Evolutionary conservation across 2,113 vertebrate genomes (phyloP).

Genomic region (Sander vitreus): DNA sequence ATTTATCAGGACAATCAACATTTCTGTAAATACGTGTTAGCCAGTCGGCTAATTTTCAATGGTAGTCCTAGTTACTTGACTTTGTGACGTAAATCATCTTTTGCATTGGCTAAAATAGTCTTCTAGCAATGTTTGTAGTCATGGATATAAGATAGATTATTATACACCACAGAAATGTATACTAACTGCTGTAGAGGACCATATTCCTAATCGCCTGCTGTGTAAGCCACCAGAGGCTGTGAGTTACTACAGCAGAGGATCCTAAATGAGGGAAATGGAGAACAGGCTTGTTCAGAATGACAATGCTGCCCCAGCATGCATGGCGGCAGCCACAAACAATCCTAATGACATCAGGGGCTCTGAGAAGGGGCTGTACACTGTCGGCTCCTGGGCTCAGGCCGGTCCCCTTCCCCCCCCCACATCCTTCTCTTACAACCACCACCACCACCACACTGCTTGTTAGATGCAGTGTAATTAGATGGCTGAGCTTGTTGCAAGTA

Average conservation of each 20-base stretch:
- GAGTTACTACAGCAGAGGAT: constrained; percentile 54
- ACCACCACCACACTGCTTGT: constrained; percentile 87
- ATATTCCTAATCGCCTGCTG: constrained; percentile 43
- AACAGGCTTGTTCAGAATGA: constrained; percentile 60
- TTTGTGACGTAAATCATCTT: background rate
- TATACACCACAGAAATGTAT: constrained; percentile 18
- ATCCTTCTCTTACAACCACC: constrained; percentile 79
- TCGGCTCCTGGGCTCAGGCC: constrained; percentile 58
- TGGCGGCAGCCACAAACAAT: constrained; percentile 73
- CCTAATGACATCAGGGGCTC: constrained; percentile 70
- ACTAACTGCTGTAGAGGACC: constrained; percentile 34
- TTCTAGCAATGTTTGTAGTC: background rate
- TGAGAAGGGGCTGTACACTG: constrained; percentile 52
- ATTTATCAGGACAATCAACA: no score
- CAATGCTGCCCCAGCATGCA: constrained; percentile 69
- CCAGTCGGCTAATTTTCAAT: no score
- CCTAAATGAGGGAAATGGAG: constrained; percentile 65
- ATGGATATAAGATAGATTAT: background rate
- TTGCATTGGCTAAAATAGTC: background rate
- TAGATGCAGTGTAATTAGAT: constrained; percentile 94
- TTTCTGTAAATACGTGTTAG: no score
- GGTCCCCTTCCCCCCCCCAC: constrained; percentile 67
- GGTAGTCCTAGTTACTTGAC: background rate
- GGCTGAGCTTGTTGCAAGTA: constrained; percentile 90
- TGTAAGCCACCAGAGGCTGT: constrained; percentile 38